Base-by-base conservation (phyloP, 2,888 invertebrate species). In the Chymomyza amoena region DNA sequence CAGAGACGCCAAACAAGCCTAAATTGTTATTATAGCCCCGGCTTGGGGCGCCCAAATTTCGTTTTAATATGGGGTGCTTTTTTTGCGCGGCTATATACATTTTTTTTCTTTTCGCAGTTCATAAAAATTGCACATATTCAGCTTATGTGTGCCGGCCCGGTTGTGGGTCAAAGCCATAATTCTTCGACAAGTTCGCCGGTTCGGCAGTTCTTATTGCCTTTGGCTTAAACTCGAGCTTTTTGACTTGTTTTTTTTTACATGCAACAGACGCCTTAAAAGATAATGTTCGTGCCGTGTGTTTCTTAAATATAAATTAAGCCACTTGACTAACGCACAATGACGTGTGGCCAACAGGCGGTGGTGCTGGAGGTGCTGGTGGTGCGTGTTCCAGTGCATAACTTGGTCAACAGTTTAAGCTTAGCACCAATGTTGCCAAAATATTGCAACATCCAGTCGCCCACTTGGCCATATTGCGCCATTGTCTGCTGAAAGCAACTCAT, bases 101-200 rank as follows among this genome's bases (percentile, higher is more conserved):
- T 4, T n/a, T 28, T 52, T 39, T 54, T 57, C 54, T 66, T 59
- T 69, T 54, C 57, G 32, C 66, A 73, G 66, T 73, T 77, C 74
- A 80, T 76, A 83, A 86, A 81, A 84, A 75, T 74, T 76, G 72
- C 80, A 75, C 71, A 75, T 70, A 75, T 66, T 10, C 39, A 4
- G 70, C 67, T 57, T 71, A 66, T 61, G 57, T 68, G 64, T 57
- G 64, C 45, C 52, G 61, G 61, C 20, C 57, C 61, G 74, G 76
- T 79, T 89, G 80, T 87, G 89, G 87, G 87, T 89, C 88, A 89
- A 74, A 88, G 78, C 78, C 85, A 89, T 87, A 88, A 89, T 74
- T 87, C 87, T 89, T 89, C 73, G 69, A 84, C 84, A 88, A 79
- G 84, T 85, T 87, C 85, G 87, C 73, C 86, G 75, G 80, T 78